phyloP scores from a whole-genome alignment of 2,888 invertebrate genomes.

The Lithophane socia region DNA sequence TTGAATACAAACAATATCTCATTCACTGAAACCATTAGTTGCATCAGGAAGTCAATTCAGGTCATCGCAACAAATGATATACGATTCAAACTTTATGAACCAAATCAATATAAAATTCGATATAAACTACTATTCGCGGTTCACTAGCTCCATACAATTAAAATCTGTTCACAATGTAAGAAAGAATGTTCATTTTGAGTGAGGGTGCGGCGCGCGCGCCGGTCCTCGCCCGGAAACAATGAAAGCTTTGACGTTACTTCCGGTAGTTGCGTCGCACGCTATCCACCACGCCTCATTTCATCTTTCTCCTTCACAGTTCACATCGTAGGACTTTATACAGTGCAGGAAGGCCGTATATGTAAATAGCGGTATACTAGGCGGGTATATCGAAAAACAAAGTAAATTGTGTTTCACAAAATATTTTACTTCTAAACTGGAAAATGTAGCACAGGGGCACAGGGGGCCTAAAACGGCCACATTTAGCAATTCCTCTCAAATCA shows the following conservation, averaged over 20 bases:
- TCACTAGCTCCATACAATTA: constrained; percentile 76
- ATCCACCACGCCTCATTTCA: constrained; percentile 80
- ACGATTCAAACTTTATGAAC: constrained; percentile 51
- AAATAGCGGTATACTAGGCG: constrained; percentile 19
- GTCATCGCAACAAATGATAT: constrained; percentile 37
- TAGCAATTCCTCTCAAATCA: too few relatives aligned
- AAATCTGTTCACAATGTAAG: constrained; percentile 71
- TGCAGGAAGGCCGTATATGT: constrained; percentile 21
- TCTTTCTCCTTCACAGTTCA: constrained; percentile 73
- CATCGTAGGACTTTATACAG: constrained; percentile 63
- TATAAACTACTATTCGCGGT: constrained; percentile 64
- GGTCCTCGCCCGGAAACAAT: constrained; percentile 77
- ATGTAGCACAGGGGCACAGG: too few relatives aligned
- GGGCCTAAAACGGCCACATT: too few relatives aligned
- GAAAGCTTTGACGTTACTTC: constrained; percentile 84
- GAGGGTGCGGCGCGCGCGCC: constrained; percentile 69
- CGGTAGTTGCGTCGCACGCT: constrained; percentile 78
- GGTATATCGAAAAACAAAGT: not conserved
- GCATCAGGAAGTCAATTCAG: constrained; percentile 27
- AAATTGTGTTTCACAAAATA: not conserved
- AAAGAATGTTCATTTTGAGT: constrained; percentile 71
- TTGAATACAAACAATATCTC: not conserved
- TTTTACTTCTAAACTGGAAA: not conserved
- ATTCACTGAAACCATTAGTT: constrained; percentile 9
- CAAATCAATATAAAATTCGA: constrained; percentile 52